Base-by-base conservation (phyloP, 2,113 vertebrate genomes). In the Cavia porcellus region DNA sequence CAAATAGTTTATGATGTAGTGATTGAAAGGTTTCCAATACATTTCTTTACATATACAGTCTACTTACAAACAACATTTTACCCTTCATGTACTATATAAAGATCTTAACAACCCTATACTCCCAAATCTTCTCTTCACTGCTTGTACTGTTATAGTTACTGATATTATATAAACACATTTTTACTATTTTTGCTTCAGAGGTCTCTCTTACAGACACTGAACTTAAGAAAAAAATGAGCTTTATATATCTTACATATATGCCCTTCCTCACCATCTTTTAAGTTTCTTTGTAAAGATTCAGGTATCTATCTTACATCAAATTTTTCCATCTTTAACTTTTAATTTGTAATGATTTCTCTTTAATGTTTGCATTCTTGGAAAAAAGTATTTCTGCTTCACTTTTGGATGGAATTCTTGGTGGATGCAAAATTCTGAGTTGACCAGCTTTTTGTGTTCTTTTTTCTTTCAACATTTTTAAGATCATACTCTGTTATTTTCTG, bases 101-200 rank as follows among this genome's bases (percentile, higher is more conserved):
- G 47, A 68, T 61, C 50, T 70, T 52, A 75, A 45, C 6, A 93
- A 85, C 9, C 38, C 59, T 68, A 59, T 32, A 32, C 24, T 84
- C 47, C 50, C 32, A 77, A 92, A 42, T 68, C 24, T 1, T 85
- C 70, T 38, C 6, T 83, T 7, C 50, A 79, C 25, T 72, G 35
- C 92, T 64, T 75, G 12, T 45, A 38, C 35, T 86, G 66, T 5
- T 61, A 0, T n/a, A 90, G 35, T 89, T 93, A 62, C 1, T 72
- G 35, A 50, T 10, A 50, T n/a, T 77, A 62, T 55, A 96, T 62
- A 96, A 85, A 79, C 38, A 59, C 1, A 77, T 77, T 68, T 57
- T 86, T 68, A 86, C 35, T 59, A 83, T 64, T 82, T 88, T 89
- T 93, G 30, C 72, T 93, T 82, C 66, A 74, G 59, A 74, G 15